Percentiles rank a stretch among this genome's conserved stretches.
Conservation (phyloP, 2,888 invertebrate species). For the Melanargia galathea region DNA sequence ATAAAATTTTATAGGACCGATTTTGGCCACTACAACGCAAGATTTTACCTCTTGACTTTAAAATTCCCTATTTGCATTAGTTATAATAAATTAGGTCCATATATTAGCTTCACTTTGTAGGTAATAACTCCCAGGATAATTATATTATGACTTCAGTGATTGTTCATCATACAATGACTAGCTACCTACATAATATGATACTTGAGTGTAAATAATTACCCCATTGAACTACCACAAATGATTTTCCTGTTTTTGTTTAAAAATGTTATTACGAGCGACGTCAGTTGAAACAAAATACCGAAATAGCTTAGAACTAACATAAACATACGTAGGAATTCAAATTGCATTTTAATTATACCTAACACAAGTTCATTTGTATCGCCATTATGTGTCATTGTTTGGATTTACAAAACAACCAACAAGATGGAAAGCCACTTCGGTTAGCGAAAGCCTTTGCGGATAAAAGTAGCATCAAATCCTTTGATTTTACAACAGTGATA, state of each 20-base stretch:
- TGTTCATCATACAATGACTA: too few species aligned
- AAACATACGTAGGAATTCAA: background rate
- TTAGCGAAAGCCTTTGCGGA: background rate
- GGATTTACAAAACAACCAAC: background rate
- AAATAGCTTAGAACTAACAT: background rate
- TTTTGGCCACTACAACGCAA: too few species aligned
- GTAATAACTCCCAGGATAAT: too few species aligned
- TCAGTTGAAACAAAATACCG: background rate
- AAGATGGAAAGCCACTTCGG: background rate
- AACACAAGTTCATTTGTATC: background rate
- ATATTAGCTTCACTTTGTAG: too few species aligned
- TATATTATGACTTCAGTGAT: too few species aligned
- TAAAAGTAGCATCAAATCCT: constrained; percentile 10
- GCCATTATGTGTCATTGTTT: background rate
- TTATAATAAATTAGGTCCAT: too few species aligned
- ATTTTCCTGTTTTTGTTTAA: constrained; percentile 7
- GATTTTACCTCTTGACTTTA: too few species aligned
- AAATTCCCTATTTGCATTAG: too few species aligned
- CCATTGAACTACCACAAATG: background rate
- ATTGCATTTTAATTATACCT: constrained; percentile 17
- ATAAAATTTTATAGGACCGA: too few species aligned
- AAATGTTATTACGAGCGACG: background rate
- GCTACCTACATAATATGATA: too few species aligned
- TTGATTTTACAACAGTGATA: constrained; percentile 1
- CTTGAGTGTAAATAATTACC: too few species aligned